Base-by-base conservation (phyloP, 2,113 vertebrate genomes). In the Ammospiza caudacuta region DNA sequence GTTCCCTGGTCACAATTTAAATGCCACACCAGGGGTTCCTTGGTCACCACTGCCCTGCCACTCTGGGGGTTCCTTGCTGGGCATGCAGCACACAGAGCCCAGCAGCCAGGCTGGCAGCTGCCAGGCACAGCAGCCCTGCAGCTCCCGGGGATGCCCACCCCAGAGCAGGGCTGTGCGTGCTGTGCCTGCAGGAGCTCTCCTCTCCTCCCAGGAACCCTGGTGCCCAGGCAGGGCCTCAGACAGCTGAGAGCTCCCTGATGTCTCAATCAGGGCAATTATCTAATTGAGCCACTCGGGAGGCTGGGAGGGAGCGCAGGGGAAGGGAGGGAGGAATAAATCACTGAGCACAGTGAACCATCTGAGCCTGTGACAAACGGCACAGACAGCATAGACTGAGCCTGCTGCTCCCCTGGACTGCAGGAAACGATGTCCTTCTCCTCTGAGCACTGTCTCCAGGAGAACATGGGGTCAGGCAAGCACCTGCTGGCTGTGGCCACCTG, bases 401-500 rank as follows among this genome's bases (percentile, higher is more conserved):
- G 19, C 83, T 35, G 20, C 6, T 86, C 13, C 37, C 6, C 35
- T 57, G 41, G 2, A 11, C 67, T 75, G 43, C 8, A 6, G 57
- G 86, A 68, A 74, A 95, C 87, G 33, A 46, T 19, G 63, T 9
- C 75, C 75, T 68, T 9, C 14, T 74, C 83, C 63, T 77, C 21
- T 14, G 1, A 9, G 75, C 83, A 23, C 28, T 28, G 43, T 39
- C 93, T 87, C 86, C 72, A 89, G 90, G 82, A 87, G 79, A 4
- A 9, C 2, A 0, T 6, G 66, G 83, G 58, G 55, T 22, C 28
- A 22, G 83, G 82, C n/a, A 86, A 80, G 81, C 92, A 96, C 96
- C 97, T 97, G 97, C 79, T 9, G 70, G 95, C 72, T 5, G 41
- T 92, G 93, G 89, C 93, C 88, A 66, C 57, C 52, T 68, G 96